phyloP scores from a whole-genome alignment of 2,888 invertebrate species.

The Sepioteuthis lessoniana region DNA sequence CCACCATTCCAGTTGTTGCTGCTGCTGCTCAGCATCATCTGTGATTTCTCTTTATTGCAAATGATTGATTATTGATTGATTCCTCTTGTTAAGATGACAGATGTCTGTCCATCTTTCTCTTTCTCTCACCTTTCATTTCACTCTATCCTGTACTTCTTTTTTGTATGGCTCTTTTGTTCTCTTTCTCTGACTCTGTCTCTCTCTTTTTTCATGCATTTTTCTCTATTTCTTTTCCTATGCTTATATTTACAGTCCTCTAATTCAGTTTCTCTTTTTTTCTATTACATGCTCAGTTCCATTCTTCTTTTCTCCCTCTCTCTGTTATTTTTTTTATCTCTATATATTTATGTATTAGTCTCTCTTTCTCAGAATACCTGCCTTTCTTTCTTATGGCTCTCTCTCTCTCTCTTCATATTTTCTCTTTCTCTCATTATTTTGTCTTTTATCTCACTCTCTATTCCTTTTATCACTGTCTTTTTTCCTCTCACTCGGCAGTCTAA shows the following conservation, averaged over 20 bases:
- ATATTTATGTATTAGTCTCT: not conserved
- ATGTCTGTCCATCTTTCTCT: not conserved
- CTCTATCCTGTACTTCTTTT: not conserved
- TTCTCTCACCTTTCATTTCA: not conserved
- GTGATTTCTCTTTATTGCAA: slow-evolving; percentile 33
- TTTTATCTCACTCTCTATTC: not conserved
- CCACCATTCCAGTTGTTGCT: not conserved
- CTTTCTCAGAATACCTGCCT: not conserved
- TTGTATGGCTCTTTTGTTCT: not conserved
- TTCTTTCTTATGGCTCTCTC: not conserved
- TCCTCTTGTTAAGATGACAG: slow-evolving; percentile 20
- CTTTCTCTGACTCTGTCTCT: not conserved
- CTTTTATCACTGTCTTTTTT: not conserved
- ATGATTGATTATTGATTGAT: not conserved
- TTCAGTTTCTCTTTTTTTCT: not conserved
- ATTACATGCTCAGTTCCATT: not conserved
- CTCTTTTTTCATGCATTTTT: not conserved
- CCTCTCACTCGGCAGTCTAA: not conserved
- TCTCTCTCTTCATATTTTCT: not conserved
- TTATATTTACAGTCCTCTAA: not conserved
- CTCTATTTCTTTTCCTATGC: not conserved
- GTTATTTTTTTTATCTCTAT: not conserved
- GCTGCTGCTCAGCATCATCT: slow-evolving; percentile 2
- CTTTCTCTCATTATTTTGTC: not conserved
- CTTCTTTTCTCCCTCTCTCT: not conserved